phyloP scores from a whole-genome alignment of 2,113 vertebrate genomes.

The Amphiprion percula region DNA sequence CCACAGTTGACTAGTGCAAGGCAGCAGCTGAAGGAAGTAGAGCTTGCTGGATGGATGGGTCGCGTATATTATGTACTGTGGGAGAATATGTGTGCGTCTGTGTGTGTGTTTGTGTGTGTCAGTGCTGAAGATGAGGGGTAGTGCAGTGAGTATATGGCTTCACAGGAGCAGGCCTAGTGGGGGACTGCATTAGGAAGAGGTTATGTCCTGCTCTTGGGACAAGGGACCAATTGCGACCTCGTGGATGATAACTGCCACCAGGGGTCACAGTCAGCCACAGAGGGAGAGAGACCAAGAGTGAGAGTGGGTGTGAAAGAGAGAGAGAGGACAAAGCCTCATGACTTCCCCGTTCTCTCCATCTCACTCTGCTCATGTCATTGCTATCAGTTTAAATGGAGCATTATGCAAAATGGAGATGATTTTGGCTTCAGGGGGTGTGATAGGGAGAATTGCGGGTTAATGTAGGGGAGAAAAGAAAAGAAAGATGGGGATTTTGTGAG shows the following conservation, averaged over 20 bases:
- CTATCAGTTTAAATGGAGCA: conserved; percentile 78
- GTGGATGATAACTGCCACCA: conserved; percentile 76
- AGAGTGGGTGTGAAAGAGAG: conserved; percentile 27
- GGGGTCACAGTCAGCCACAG: conserved; percentile 62
- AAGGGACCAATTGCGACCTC: conserved; percentile 69
- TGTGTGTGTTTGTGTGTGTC: conserved; percentile 13
- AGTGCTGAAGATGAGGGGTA: conserved; percentile 13
- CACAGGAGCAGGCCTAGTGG: conserved; percentile 53
- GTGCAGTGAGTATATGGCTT: conserved; percentile 44
- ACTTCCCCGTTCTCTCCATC: conserved; percentile 49
- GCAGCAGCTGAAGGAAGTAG: conserved; percentile 13
- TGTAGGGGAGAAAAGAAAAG: conserved; percentile 71
- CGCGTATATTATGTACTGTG: conserved; percentile 7
- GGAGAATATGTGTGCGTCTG: conserved; percentile 20
- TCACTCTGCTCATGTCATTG: conserved; percentile 65
- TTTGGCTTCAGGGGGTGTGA: conserved; percentile 78
- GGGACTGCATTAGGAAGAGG: conserved; percentile 71
- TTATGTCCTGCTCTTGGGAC: conserved; percentile 71
- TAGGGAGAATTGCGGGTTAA: conserved; percentile 75
- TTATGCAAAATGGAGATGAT: conserved; percentile 83
- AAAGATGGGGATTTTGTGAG: conserved; percentile 61
- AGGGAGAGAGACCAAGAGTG: conserved; percentile 42
- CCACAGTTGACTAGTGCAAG: conserved; percentile 20
- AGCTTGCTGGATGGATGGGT: conserved; percentile 39
- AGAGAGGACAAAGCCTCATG: conserved; percentile 60